Conservation (phyloP, 2,113 vertebrate species). For the Pipa parva region DNA sequence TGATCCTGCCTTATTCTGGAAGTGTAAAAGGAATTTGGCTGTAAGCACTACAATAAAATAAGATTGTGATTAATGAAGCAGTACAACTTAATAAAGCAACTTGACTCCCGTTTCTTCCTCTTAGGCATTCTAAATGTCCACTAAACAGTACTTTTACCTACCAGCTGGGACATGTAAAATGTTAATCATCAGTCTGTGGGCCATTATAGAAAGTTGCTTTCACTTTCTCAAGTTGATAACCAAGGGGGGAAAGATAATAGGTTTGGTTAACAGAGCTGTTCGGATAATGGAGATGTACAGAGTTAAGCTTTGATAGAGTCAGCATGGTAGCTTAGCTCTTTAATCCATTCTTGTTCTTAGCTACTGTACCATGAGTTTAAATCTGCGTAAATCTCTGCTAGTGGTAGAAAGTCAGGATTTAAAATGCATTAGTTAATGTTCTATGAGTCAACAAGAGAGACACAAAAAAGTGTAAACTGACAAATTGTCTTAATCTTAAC, state of each 20-base stretch:
- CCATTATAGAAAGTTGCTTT: slow-evolving; percentile 71
- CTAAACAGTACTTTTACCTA: slow-evolving; percentile 70
- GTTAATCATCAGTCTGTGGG: slow-evolving; percentile 75
- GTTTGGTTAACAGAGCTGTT: slow-evolving; percentile 70
- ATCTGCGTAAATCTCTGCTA: slow-evolving; percentile 53
- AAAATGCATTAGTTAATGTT: slow-evolving; percentile 12
- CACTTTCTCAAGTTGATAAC: slow-evolving; percentile 69
- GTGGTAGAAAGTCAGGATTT: slow-evolving; percentile 30
- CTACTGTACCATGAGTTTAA: slow-evolving; percentile 54
- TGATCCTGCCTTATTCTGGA: slow-evolving; percentile 60
- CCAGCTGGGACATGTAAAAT: slow-evolving; percentile 72
- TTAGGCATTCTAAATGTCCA: slow-evolving; percentile 65
- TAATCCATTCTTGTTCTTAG: slow-evolving; percentile 53
- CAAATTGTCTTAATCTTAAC: too few species aligned
- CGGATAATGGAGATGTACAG: slow-evolving; percentile 61
- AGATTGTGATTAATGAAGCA: slow-evolving; percentile 73
- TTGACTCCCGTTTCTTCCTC: slow-evolving; percentile 64
- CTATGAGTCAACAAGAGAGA: not conserved
- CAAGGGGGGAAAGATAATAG: slow-evolving; percentile 67
- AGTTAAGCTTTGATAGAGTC: slow-evolving; percentile 58
- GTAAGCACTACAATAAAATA: slow-evolving; percentile 64
- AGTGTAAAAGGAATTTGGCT: slow-evolving; percentile 65
- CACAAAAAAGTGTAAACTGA: not conserved
- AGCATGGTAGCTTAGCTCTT: slow-evolving; percentile 52
- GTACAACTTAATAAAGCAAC: slow-evolving; percentile 65